These are phyloP conservation scores for Neoaliturus tenellus DNA, from an alignment of 2,888 invertebrate species.

Conservation along the genomic window DNA sequence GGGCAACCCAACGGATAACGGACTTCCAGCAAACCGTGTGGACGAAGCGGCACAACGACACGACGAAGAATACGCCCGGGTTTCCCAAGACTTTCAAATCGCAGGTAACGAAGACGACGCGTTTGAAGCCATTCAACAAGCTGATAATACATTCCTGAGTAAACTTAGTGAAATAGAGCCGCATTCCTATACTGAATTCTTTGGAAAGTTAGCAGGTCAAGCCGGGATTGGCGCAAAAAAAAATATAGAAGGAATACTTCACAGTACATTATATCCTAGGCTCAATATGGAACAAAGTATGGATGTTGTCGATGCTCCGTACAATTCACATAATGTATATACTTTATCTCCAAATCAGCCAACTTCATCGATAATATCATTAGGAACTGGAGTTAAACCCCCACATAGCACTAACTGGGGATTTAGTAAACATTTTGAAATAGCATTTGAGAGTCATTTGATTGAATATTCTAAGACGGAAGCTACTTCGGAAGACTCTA, in stretches of 20 bases:
- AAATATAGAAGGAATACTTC: not conserved
- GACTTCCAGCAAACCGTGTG: conserved; percentile 11
- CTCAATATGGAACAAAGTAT: not conserved
- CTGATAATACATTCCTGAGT: not conserved
- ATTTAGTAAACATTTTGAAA: not conserved
- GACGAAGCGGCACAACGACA: conserved; percentile 36
- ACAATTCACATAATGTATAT: not conserved
- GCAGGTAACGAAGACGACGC: not conserved
- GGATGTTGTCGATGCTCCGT: not conserved
- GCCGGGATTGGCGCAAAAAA: not conserved
- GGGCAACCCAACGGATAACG: conserved; percentile 34
- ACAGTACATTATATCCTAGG: not conserved
- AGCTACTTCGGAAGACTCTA: not conserved
- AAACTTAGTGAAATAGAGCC: not conserved
- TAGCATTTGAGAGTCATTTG: not conserved
- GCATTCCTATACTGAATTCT: not conserved
- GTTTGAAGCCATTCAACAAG: not conserved
- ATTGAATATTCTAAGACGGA: not conserved
- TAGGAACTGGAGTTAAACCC: not conserved
- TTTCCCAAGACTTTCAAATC: not conserved
- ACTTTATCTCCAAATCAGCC: not conserved
- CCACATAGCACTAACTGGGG: not conserved
- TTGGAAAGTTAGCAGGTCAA: not conserved
- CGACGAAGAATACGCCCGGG: conserved; percentile 21
- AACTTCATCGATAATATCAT: not conserved